Percentiles rank a stretch among this genome's conserved stretches.
Conservation (phyloP, 2,888 invertebrate genomes). For the Leptodirus hochenwartii region DNA sequence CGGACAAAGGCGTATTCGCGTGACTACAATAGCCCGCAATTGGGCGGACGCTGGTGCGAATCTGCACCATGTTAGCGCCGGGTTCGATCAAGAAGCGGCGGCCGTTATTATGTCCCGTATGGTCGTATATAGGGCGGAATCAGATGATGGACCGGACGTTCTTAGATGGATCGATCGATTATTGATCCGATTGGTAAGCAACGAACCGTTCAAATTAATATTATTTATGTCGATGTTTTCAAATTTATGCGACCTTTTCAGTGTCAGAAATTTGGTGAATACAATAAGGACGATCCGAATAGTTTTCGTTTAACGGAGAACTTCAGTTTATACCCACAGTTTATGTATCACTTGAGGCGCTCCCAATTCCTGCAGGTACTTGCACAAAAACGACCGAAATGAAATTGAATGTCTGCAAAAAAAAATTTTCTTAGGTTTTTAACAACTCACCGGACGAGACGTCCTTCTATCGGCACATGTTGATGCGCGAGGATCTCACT, state of each 20-base stretch:
- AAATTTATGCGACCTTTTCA: too few relatives aligned
- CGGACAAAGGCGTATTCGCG: slow-evolving; percentile 86
- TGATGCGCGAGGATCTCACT: slow-evolving; percentile 92
- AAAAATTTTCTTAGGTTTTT: too few relatives aligned
- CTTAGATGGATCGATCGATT: slow-evolving; percentile 97
- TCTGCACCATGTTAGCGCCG: slow-evolving; percentile 79
- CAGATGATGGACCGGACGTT: slow-evolving; percentile 91
- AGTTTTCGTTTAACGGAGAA: slow-evolving; percentile 92
- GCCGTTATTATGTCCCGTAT: slow-evolving; percentile 94
- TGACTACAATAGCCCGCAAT: slow-evolving; percentile 94
- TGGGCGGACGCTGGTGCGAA: slow-evolving; percentile 92
- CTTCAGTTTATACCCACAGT: slow-evolving; percentile 97
- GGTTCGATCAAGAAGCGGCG: slow-evolving; percentile 96
- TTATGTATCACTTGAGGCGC: slow-evolving; percentile 96
- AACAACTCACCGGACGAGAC: slow-evolving; percentile 99
- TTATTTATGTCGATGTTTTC: slow-evolving; percentile 3
- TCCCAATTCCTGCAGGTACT: slow-evolving; percentile 99
- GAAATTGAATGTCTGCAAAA: too few relatives aligned
- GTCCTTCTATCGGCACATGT: slow-evolving; percentile 95
- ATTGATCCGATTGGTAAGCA: slow-evolving; percentile 78
- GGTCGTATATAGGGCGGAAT: slow-evolving; percentile 90
- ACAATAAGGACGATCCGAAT: slow-evolving; percentile 91
- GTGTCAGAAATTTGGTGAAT: slow-evolving; percentile 99
- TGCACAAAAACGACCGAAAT: too few relatives aligned
- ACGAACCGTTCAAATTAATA: neutral